phyloP scores from a whole-genome alignment of 2,113 vertebrate species.

The Argyrosomus japonicus region DNA sequence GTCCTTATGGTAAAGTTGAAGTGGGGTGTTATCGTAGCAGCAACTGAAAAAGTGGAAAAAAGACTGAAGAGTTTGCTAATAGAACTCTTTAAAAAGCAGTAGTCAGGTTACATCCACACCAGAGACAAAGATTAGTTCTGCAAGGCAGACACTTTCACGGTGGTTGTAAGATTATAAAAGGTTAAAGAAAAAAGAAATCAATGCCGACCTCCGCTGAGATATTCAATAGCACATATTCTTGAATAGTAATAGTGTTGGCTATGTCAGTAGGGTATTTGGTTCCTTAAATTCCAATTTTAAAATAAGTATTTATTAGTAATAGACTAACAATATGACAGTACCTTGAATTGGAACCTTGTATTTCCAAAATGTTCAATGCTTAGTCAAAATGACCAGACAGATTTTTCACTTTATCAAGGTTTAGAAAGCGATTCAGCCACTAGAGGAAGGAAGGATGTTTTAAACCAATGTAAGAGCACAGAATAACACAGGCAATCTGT shows the following conservation, averaged over 20 bases:
- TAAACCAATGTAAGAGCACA: neutral
- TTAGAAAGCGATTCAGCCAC: neutral
- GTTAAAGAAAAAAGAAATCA: conserved; percentile 12
- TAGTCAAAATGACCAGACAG: neutral
- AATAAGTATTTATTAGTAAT: neutral
- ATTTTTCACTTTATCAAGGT: neutral
- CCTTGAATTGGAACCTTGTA: neutral
- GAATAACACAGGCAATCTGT: neutral
- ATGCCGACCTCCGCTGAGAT: neutral
- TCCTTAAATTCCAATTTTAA: neutral
- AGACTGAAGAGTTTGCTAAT: conserved; percentile 16
- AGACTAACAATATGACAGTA: neutral
- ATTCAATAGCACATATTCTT: conserved; percentile 11
- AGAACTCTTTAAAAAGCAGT: conserved; percentile 6
- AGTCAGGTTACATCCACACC: conserved; percentile 7
- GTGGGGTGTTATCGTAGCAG: neutral
- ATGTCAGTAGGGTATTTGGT: neutral
- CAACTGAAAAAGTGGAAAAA: conserved; percentile 12
- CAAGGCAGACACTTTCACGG: neutral
- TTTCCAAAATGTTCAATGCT: neutral
- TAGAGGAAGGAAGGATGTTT: neutral
- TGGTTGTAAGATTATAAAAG: conserved; percentile 25
- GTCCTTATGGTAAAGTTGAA: conserved; percentile 2
- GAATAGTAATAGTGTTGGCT: conserved; percentile 9
- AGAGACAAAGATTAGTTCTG: conserved; percentile 5